phyloP scores from a whole-genome alignment of 2,888 invertebrate species.

The Slavum lentiscoides region DNA sequence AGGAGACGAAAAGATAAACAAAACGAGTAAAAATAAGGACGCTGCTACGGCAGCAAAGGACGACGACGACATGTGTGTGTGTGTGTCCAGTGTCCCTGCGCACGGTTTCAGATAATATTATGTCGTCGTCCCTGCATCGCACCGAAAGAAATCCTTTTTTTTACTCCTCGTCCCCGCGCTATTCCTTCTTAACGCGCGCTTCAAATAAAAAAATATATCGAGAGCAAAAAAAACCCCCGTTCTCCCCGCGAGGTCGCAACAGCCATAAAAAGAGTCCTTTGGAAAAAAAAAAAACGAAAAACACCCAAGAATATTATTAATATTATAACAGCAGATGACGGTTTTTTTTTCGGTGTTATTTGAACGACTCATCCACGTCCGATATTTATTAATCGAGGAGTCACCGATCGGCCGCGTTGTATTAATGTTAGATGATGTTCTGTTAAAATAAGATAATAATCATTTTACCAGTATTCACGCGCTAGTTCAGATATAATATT shows the following conservation, averaged over 20 bases:
- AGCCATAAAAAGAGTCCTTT: constrained; percentile 22
- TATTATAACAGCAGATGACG: neutral
- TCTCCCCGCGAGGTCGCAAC: too few relatives aligned
- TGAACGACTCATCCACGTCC: neutral
- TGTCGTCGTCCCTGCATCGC: neutral
- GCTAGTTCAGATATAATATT: too few relatives aligned
- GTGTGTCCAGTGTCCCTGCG: neutral
- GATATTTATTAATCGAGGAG: too few relatives aligned
- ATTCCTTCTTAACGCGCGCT: constrained; percentile 2
- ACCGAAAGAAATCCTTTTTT: constrained; percentile 19
- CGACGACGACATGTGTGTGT: neutral
- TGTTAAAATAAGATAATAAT: too few relatives aligned
- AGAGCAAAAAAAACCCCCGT: neutral
- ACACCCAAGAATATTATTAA: constrained; percentile 30
- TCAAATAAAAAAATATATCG: neutral
- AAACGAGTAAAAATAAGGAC: constrained; percentile 30
- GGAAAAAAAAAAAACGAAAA: constrained; percentile 9
- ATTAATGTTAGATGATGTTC: too few relatives aligned
- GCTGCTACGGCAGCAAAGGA: constrained; percentile 10
- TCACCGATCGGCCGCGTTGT: too few relatives aligned
- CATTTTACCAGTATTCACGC: too few relatives aligned
- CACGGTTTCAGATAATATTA: constrained; percentile 31
- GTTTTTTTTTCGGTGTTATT: constrained; percentile 3
- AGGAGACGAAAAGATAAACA: constrained; percentile 40
- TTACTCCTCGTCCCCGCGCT: neutral